phyloP scores from a whole-genome alignment of 2,797 vertebrate genomes.

The Acestrorhynchus altus region DNA sequence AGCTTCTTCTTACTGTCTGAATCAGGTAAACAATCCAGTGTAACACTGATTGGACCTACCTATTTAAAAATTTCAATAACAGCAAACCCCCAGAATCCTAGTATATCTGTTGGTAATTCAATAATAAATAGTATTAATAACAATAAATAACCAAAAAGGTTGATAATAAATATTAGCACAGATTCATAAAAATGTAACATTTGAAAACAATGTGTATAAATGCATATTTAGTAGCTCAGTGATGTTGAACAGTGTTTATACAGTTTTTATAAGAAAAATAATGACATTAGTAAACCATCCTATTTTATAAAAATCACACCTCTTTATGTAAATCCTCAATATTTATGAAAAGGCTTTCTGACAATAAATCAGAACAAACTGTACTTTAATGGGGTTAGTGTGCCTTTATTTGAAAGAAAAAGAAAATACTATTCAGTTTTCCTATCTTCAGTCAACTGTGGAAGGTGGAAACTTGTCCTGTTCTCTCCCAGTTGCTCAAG shows the following conservation, averaged over 20 bases:
- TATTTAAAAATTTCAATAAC: background rate
- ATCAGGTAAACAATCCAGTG: constrained; percentile 10
- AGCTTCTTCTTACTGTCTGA: constrained; percentile 14
- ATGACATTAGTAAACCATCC: constrained; percentile 1
- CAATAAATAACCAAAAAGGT: constrained; percentile 23
- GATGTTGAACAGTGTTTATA: constrained; percentile 4
- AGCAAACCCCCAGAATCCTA: background rate
- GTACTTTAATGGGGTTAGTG: background rate
- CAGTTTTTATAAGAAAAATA: constrained; percentile 21
- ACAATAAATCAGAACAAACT: background rate
- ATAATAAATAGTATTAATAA: constrained; percentile 43
- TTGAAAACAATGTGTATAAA: background rate
- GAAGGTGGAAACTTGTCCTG: constrained; percentile 89
- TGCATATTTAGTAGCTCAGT: background rate
- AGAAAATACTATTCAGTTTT: constrained; percentile 72
- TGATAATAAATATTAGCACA: constrained; percentile 23
- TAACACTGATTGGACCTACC: constrained; percentile 7
- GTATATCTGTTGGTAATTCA: constrained; percentile 1
- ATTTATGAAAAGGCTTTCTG: background rate
- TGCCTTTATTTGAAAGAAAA: constrained; percentile 4
- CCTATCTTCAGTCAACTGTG: constrained; percentile 93
- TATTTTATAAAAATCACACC: no score
- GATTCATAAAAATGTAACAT: background rate
- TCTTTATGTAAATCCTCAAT: no score
- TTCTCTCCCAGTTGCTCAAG: constrained; percentile 97